Percentiles rank a stretch among this genome's conserved stretches.
Conservation (phyloP, 2,113 vertebrate genomes). For the Numida meleagris region DNA sequence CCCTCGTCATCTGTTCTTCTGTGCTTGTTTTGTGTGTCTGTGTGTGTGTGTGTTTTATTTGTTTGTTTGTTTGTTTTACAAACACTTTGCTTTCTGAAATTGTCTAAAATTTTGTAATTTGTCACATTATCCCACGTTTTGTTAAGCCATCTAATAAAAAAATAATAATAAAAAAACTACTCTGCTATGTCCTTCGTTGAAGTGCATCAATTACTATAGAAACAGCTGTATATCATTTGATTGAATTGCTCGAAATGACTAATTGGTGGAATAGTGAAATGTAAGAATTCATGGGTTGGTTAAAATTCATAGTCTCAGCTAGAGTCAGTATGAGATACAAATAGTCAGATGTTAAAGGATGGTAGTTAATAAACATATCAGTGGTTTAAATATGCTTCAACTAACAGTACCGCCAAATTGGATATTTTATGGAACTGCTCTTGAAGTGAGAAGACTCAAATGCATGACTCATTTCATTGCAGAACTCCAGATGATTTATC, state of each 20-base stretch:
- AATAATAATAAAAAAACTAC: no score
- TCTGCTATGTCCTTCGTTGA: not conserved
- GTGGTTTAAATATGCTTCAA: not conserved
- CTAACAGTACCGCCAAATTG: not conserved
- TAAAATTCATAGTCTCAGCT: not conserved
- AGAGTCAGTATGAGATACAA: not conserved
- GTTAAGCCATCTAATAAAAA: not conserved
- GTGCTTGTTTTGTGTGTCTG: no score
- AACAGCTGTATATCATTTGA: not conserved
- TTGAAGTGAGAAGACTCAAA: not conserved
- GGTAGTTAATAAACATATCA: not conserved
- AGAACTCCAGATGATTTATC: not conserved
- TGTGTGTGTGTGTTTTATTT: no score
- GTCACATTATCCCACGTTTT: not conserved
- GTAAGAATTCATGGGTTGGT: not conserved
- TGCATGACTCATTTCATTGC: not conserved
- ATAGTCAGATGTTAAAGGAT: not conserved
- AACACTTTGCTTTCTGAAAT: not conserved
- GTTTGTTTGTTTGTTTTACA: not conserved
- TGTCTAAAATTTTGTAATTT: not conserved
- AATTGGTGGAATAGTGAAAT: not conserved
- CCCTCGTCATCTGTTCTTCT: accelerated
- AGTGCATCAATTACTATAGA: conserved; percentile 14
- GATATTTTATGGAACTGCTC: not conserved
- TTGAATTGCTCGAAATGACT: not conserved